Conservation (phyloP, 2,888 invertebrate genomes). For the Drosophila falleni region DNA sequence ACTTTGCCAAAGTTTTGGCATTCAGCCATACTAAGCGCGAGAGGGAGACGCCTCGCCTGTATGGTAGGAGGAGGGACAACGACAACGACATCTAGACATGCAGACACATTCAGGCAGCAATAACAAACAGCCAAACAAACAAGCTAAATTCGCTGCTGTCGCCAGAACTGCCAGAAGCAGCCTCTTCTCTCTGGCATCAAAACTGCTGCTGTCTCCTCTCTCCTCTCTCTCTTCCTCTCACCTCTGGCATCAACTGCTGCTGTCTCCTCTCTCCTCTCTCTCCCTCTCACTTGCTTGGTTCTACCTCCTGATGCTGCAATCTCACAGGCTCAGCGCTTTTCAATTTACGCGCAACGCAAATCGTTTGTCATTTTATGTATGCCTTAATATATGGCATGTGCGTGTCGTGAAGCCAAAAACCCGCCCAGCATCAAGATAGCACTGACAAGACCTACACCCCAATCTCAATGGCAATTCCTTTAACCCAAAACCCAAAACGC, state of each 20-base stretch:
- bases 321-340: slow-evolving; percentile 76
- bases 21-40: slow-evolving; percentile 55
- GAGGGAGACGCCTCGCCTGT: background rate
- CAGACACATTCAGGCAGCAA: slow-evolving; percentile 51
- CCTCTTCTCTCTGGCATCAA: slow-evolving; percentile 5
- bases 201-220: slow-evolving; percentile 20
- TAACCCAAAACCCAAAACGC: slow-evolving; percentile 19
- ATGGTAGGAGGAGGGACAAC: background rate
- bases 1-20: slow-evolving; percentile 80
- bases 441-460: slow-evolving; percentile 11
- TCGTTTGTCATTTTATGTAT: slow-evolving; percentile 79
- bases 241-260: slow-evolving; percentile 11
- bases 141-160: slow-evolving; percentile 67
- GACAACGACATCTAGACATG: slow-evolving; percentile 18
- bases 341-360: slow-evolving; percentile 76
- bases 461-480: background rate
- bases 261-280: slow-evolving; percentile 13
- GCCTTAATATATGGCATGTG: slow-evolving; percentile 77
- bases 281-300: background rate
- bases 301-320: slow-evolving; percentile 50
- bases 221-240: background rate
- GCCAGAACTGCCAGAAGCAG: slow-evolving; percentile 48
- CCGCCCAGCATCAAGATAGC: slow-evolving; percentile 41
- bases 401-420: slow-evolving; percentile 57
- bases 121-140: slow-evolving; percentile 65